Evolutionary conservation across 2,113 vertebrate genomes (phyloP).

Genomic region (Pituophis catenifer): DNA sequence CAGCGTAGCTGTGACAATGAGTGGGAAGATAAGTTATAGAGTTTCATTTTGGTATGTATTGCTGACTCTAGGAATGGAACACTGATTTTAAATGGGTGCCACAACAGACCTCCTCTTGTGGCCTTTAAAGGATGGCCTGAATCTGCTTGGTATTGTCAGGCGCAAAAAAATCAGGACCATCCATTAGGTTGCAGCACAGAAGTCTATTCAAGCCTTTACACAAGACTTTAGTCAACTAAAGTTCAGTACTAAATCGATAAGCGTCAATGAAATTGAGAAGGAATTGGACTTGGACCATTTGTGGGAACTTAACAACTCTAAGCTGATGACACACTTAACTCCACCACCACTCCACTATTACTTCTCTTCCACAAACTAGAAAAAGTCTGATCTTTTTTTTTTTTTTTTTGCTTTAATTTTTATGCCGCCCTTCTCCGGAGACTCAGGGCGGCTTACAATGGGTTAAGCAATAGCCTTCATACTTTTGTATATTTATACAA

Average conservation of each 20-base stretch:
- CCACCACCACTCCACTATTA: neutral
- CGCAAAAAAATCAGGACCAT: neutral
- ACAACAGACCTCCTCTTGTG: neutral
- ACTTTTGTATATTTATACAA: too few species aligned
- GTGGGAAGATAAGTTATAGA: neutral
- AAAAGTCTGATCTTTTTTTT: neutral
- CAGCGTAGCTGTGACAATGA: neutral
- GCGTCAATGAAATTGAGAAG: neutral
- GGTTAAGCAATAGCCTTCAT: too few species aligned
- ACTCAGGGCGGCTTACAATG: too few species aligned
- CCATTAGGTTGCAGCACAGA: neutral
- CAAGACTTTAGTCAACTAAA: neutral
- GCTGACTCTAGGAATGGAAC: neutral
- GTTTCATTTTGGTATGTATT: neutral
- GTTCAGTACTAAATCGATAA: neutral
- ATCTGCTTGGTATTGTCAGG: too few species aligned
- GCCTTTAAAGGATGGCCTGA: neutral
- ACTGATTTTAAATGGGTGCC: neutral
- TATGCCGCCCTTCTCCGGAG: too few species aligned
- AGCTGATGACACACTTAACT: neutral
- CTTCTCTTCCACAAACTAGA: neutral
- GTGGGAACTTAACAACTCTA: neutral
- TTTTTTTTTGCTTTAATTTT: too few species aligned
- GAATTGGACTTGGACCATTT: neutral
- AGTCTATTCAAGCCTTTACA: neutral